Percentiles rank a stretch among this genome's conserved stretches.
phyloP scores from a whole-genome alignment of 2,888 invertebrate species.

The Agonopterix alstromeriana region DNA sequence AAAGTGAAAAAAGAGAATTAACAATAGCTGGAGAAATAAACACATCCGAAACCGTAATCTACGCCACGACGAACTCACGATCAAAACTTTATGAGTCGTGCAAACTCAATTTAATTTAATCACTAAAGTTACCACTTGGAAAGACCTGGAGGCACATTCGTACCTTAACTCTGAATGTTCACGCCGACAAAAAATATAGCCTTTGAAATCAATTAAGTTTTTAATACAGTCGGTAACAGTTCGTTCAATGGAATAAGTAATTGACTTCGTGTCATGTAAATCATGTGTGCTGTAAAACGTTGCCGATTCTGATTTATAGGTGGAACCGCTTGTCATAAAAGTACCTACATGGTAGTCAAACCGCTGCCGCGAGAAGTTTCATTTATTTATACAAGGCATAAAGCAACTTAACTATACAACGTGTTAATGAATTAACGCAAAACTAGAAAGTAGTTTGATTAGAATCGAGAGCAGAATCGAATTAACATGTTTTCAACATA shows the following conservation, averaged over 20 bases:
- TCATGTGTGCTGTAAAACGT: slow-evolving; percentile 17
- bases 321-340: not conserved
- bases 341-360: not conserved
- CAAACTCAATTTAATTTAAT: slow-evolving; percentile 19
- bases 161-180: slow-evolving; percentile 15
- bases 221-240: slow-evolving; percentile 30
- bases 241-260: slow-evolving; percentile 36
- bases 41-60: no score
- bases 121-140: slow-evolving; percentile 12
- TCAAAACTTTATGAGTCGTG: slow-evolving; percentile 15
- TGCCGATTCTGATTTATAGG: slow-evolving; percentile 1
- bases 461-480: no score
- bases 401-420: no score
- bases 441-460: no score
- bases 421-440: no score
- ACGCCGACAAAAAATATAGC: slow-evolving; percentile 39
- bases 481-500: no score
- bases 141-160: not conserved
- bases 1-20: slow-evolving; percentile 11
- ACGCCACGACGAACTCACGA: not conserved
- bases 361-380: no score
- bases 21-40: no score
- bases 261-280: slow-evolving; percentile 42
- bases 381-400: no score
- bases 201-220: slow-evolving; percentile 56